Conservation (phyloP, 35 echinoderm and acorn worm species). For the Hemicentrotus pulcherrimus region DNA sequence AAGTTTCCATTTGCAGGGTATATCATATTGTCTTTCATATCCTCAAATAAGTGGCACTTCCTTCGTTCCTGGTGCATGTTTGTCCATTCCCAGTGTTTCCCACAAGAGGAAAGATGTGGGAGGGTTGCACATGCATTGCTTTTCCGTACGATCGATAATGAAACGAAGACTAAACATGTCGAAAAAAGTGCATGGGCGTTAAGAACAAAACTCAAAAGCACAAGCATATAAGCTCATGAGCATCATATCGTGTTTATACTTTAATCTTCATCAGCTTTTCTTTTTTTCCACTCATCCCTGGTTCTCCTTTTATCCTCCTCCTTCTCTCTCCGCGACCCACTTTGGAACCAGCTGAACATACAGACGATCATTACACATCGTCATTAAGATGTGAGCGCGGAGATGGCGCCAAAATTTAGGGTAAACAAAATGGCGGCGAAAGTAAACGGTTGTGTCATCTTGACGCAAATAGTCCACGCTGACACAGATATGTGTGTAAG, state of each 20-base stretch:
- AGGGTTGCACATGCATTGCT: no score
- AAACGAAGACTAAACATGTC: background rate
- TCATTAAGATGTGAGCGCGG: background rate
- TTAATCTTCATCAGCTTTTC: background rate
- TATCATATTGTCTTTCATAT: no score
- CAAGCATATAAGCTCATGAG: background rate
- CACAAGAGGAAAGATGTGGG: no score
- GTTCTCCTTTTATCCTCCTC: background rate
- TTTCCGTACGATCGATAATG: no score
- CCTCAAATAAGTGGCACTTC: no score
- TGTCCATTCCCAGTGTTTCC: no score
- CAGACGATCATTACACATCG: background rate
- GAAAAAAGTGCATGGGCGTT: no score
- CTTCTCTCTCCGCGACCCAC: background rate
- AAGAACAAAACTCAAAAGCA: background rate
- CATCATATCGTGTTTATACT: background rate
- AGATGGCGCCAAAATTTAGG: background rate
- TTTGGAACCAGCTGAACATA: background rate
- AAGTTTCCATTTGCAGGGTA: no score
- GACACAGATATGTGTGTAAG: background rate
- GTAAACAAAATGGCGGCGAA: conserved; percentile 10
- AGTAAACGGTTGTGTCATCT: background rate
- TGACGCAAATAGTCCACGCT: background rate
- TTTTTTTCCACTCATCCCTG: background rate
- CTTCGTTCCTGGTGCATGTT: no score